Percentiles rank a stretch among this genome's conserved stretches.
Evolutionary conservation across 2,888 invertebrate genomes (phyloP).

Genomic region (Amorpha juglandis): DNA sequence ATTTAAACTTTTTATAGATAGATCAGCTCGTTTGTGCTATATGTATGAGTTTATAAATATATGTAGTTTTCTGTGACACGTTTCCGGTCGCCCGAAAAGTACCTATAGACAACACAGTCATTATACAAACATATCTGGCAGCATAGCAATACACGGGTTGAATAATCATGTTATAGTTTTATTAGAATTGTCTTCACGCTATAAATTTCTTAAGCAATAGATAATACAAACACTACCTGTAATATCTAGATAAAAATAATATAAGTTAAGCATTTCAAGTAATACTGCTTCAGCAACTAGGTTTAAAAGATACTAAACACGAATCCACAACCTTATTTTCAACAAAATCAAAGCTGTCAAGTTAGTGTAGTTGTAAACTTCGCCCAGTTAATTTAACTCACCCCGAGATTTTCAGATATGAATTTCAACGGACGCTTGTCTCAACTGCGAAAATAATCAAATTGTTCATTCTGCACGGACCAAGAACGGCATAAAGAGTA

Average conservation of each 20-base stretch:
- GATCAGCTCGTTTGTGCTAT: too few relatives aligned
- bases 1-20: too few relatives aligned
- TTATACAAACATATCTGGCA: too few relatives aligned
- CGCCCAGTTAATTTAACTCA: slow-evolving; percentile 7
- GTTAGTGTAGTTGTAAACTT: slow-evolving; percentile 10
- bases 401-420: slow-evolving; percentile 8
- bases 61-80: too few relatives aligned
- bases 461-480: not conserved
- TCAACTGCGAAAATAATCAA: not conserved
- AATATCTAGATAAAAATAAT: not conserved
- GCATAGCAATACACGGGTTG: too few relatives aligned
- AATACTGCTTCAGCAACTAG: not conserved
- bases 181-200: too few relatives aligned
- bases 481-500: not conserved
- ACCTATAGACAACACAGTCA: too few relatives aligned
- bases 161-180: too few relatives aligned
- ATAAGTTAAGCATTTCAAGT: not conserved
- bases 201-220: not conserved
- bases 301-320: not conserved
- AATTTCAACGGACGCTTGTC: not conserved
- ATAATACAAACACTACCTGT: not conserved
- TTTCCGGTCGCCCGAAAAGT: too few relatives aligned
- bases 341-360: slow-evolving; percentile 9
- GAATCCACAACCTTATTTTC: not conserved
- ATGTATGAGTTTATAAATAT: too few relatives aligned